Base-by-base conservation (phyloP, 2,888 invertebrate genomes). In the Eupithecia dodoneata region DNA sequence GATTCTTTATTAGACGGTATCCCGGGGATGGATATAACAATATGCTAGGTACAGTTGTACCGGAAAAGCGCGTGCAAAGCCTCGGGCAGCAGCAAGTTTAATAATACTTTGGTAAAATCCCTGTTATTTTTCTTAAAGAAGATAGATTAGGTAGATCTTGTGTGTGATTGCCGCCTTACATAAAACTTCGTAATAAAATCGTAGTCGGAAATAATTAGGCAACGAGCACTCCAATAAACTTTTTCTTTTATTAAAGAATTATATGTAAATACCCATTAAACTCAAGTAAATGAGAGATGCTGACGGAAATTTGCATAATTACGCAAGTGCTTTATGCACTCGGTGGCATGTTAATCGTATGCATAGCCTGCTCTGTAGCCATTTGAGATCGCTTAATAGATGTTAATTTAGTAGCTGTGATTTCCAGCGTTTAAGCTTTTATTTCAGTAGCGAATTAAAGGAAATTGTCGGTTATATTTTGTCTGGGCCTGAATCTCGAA, bases 231-330 rank as follows among this genome's bases (percentile, higher is more conserved):
- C 76, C 55, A 72, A 66, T 66, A 77, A 81, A 77, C 78, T 81
- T 80, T 81, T 76, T 76, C 78, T 77, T 80, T 72, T 71, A 77
- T 79, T 74, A 76, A 49, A 63, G n/a, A 59, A 49, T 76, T 73
- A 74, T 74, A 83, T 83, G 82, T 83, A 81, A 85, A 85, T 83
- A 80, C 80, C 82, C 81, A 86, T 87, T 85, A 84, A 89, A 85
- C 86, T 82, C 81, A 87, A 88, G 86, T 84, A 84, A 88, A 89
- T 87, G 85, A 89, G 87, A 86, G 84, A 86, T 87, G 90, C 86
- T 88, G 87, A 87, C 82, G 84, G 80, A 79, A 83, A 89, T 92
- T 89, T 88, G 85, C 91, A 93, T 93, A 91, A 90, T 92, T 91
- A 89, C 87, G 86, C 87, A 90, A 90, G 87, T 88, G 89, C 85